Conservation (phyloP, 2,888 invertebrate genomes). For the Byasa hedistus region DNA sequence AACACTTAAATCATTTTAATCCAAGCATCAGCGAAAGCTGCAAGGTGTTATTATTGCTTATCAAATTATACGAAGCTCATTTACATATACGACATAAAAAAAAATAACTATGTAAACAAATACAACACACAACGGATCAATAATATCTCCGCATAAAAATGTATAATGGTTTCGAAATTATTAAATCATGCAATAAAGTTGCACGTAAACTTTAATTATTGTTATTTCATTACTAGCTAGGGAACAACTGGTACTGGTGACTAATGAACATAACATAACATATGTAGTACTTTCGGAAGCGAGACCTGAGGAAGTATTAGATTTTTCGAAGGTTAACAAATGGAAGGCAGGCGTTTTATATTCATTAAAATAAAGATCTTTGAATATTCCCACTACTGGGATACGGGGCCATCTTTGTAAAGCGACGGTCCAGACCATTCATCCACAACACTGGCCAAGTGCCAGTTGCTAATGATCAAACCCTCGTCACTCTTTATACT, state of each 20-base stretch:
- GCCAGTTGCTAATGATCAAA: too few species aligned
- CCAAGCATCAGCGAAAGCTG: constrained; percentile 18
- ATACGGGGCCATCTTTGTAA: too few species aligned
- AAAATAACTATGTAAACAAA: constrained; percentile 8
- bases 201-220: background rate
- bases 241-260: constrained; percentile 23
- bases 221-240: constrained; percentile 11
- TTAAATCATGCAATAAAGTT: constrained; percentile 18
- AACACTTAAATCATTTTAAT: constrained; percentile 8
- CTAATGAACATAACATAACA: background rate
- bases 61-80: constrained; percentile 11
- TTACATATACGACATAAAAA: constrained; percentile 6
- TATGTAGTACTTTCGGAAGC: too few species aligned
- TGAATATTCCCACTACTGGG: too few species aligned
- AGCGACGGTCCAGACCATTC: too few species aligned
- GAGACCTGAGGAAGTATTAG: too few species aligned
- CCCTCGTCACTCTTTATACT: too few species aligned
- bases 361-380: too few species aligned
- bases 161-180: constrained; percentile 11
- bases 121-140: constrained; percentile 11
- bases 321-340: too few species aligned
- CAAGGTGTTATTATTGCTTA: constrained; percentile 2
- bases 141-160: constrained; percentile 10
- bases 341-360: too few species aligned
- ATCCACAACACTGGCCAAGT: too few species aligned